These are phyloP conservation scores for Puntigrus tetrazona DNA, from an alignment of 2,113 vertebrate species.

Conservation along the genomic window DNA sequence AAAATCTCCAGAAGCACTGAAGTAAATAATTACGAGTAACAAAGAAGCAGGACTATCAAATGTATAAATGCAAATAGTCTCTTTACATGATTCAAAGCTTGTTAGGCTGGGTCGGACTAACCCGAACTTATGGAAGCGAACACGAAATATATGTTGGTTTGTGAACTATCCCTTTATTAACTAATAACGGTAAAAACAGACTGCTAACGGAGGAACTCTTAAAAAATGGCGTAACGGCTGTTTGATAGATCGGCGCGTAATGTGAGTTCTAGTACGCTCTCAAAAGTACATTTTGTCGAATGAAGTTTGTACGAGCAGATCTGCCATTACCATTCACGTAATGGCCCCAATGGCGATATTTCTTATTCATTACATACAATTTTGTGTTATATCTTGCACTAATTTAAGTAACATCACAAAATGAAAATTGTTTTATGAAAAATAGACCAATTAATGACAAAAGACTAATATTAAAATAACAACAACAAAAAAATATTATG, in stretches of 20 bases:
- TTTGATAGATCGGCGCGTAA: conserved; percentile 33
- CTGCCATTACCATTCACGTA: too few relatives aligned
- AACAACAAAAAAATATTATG: too few relatives aligned
- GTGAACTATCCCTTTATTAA: not conserved
- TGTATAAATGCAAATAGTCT: not conserved
- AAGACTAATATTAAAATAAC: too few relatives aligned
- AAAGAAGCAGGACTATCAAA: not conserved
- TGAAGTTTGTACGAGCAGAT: not conserved
- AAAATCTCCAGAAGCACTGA: not conserved
- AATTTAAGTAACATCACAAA: not conserved
- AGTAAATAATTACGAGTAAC: not conserved
- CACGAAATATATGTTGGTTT: not conserved
- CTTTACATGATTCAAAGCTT: not conserved
- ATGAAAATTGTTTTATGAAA: too few relatives aligned
- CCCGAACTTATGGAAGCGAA: too few relatives aligned
- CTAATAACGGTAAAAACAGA: not conserved
- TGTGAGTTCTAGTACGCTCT: conserved; percentile 34
- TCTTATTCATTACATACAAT: too few relatives aligned
- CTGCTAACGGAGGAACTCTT: not conserved
- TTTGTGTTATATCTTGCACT: not conserved
- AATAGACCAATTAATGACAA: too few relatives aligned
- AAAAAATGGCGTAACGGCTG: conserved; percentile 10
- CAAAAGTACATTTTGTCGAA: conserved; percentile 24
- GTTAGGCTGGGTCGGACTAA: not conserved
- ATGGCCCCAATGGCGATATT: too few relatives aligned